Evolutionary conservation across 1,140 invertebrate genomes (phyloP), one percentile per base, ranked within the genome.

Genomic region (Brachionus angularis): DNA sequence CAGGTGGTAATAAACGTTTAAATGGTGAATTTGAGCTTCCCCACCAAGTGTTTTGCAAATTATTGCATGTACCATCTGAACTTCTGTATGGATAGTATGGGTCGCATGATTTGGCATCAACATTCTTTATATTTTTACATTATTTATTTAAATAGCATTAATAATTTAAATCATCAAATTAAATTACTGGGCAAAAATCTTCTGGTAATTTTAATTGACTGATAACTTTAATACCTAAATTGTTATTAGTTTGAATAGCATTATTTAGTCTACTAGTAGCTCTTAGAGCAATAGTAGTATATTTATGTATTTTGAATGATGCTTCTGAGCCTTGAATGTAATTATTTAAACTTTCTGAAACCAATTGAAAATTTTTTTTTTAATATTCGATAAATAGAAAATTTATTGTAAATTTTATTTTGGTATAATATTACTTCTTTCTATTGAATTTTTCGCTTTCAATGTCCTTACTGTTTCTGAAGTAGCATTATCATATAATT

Each of bases 41-140:
- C 82, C 85, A 89, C 1, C 80, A 80, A 7, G 87, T 85, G 74
- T 88, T 79, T 33, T 89, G 84, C 0, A 96, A 87, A 80, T 98
- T 98, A 77, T 93, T 93, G 77, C 91, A 93, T 33, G 85, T 85
- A 0, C 91, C 91, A 74, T 91, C 88, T 16, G 86, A 82, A 0
- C 84, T 84, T 69, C 91, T 79, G 78, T 88, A 94, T 7, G 21
- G 27, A 31, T 71, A 71, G 18, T 71, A 16, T 5, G 29, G 8
- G 34, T 36, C 14, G 29, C 67, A 71, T 29, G 18, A 8, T 23
- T 16, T 3, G 7, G 39, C 23, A 25, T 25, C 25, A 2, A 29
- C 53, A 4, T 58, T 21, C 7, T 16, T 16, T 39, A 21, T 36
- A n/a, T 18, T 16, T 39, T 58, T 58, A 18, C 25, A 3, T 39